These are phyloP conservation scores for Spatulosminthurus flaviceps DNA, from an alignment of 2,888 invertebrate genomes.

Conservation along the genomic window DNA sequence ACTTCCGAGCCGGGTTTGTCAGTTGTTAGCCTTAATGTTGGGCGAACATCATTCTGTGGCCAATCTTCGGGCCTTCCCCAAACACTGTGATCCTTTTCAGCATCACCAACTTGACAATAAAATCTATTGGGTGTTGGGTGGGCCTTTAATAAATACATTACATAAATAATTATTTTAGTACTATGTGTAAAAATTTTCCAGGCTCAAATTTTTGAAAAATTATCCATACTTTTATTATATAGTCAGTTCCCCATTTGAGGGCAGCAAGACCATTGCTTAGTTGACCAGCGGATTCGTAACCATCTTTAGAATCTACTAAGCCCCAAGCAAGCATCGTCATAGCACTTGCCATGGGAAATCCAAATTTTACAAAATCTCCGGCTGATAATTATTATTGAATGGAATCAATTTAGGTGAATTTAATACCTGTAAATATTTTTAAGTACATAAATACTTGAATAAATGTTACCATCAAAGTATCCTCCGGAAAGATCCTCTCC, in stretches of 20 bases:
- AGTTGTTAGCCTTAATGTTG: conserved; percentile 50
- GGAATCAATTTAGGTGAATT: no score
- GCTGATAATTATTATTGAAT: conserved; percentile 49
- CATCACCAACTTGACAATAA: conserved; percentile 66
- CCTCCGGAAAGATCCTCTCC: conserved; percentile 70
- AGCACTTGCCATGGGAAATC: conserved; percentile 62
- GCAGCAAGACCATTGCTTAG: conserved; percentile 63
- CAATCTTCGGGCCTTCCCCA: conserved; percentile 73
- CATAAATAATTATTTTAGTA: no score
- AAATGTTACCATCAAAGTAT: conserved; percentile 70
- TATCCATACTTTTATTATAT: conserved; percentile 26
- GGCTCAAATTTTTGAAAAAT: no score
- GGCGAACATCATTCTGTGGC: conserved; percentile 46
- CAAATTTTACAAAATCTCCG: conserved; percentile 64
- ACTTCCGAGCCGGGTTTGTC: conserved; percentile 37
- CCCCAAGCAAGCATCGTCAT: conserved; percentile 63
- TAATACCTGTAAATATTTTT: no score
- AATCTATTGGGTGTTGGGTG: conserved; percentile 64
- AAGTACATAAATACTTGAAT: background rate
- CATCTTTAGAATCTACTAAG: conserved; percentile 66
- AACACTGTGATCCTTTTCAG: conserved; percentile 66
- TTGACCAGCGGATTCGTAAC: conserved; percentile 61
- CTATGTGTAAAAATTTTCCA: no score
- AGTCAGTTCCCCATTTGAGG: conserved; percentile 65
- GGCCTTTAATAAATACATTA: no score